Evolutionary conservation across 2,888 invertebrate species (phyloP).

Genomic region (Leucozona laternaria): DNA sequence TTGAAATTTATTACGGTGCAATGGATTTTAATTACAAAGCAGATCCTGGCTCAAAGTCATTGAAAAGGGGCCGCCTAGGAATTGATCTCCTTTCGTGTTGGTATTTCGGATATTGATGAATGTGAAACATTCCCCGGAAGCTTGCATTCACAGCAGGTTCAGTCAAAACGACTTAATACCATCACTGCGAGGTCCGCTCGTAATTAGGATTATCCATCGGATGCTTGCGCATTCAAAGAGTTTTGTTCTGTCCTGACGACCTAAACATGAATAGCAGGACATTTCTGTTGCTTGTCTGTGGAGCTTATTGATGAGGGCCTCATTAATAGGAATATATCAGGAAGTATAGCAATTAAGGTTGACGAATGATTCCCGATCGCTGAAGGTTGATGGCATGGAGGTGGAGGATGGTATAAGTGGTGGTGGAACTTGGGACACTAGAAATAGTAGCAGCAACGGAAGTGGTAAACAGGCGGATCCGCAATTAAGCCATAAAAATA

Average conservation of each 20-base stretch:
- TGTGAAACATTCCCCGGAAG: conserved; percentile 41
- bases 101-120: conserved; percentile 72
- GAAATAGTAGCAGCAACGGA: neutral
- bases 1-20: conserved; percentile 71
- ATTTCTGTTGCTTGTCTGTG: conserved; percentile 56
- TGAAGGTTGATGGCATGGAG: too few relatives aligned
- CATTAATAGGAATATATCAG: conserved; percentile 59
- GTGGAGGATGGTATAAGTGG: too few relatives aligned
- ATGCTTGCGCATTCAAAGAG: conserved; percentile 62
- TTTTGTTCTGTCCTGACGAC: conserved; percentile 70
- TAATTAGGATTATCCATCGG: conserved; percentile 71
- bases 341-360: conserved; percentile 57
- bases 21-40: conserved; percentile 74
- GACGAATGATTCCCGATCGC: conserved; percentile 59
- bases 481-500: conserved; percentile 75
- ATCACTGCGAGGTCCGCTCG: conserved; percentile 51
- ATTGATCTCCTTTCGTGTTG: conserved; percentile 40
- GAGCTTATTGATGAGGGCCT: conserved; percentile 62
- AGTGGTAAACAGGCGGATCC: conserved; percentile 52
- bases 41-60: conserved; percentile 45
- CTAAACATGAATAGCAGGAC: conserved; percentile 21
- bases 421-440: conserved; percentile 15
- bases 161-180: conserved; percentile 56
- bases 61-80: conserved; percentile 16
- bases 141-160: neutral